Conservation (phyloP, 2,113 vertebrate genomes). For the Tautogolabrus adspersus region DNA sequence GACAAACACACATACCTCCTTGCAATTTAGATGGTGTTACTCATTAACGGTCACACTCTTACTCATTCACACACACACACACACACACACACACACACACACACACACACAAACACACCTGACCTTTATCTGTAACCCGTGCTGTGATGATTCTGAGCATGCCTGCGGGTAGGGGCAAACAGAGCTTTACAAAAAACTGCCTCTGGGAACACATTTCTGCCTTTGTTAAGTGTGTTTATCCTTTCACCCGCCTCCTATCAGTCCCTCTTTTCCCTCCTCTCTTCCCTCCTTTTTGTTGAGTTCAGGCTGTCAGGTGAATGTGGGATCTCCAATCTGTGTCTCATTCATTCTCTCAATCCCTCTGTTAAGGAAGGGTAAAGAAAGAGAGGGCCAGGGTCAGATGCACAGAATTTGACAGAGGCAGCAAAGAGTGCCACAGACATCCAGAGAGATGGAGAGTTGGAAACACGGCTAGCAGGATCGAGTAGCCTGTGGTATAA, state of each 20-base stretch:
- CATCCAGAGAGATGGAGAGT: conserved; percentile 26
- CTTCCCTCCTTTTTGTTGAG: conserved; percentile 32
- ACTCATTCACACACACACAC: conserved; percentile 58
- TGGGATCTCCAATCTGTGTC: conserved; percentile 31
- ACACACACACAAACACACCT: conserved; percentile 48
- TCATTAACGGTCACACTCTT: conserved; percentile 58
- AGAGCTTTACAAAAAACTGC: conserved; percentile 71
- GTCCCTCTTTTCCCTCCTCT: conserved; percentile 20
- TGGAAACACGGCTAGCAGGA: conserved; percentile 29
- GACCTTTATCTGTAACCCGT: conserved; percentile 79
- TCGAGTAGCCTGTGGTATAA: conserved; percentile 51
- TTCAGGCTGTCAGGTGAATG: conserved; percentile 61
- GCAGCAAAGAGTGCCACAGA: conserved; percentile 6
- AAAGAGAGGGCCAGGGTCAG: conserved; percentile 12
- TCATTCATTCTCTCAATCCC: background rate
- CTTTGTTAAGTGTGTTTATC: conserved; percentile 77
- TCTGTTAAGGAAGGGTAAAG: conserved; percentile 4
- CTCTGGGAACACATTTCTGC: conserved; percentile 70
- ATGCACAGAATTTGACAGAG: conserved; percentile 42
- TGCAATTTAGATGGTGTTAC: conserved; percentile 53
- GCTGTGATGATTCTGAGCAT: conserved; percentile 54
- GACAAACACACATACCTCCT: conserved; percentile 40
- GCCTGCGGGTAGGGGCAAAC: conserved; percentile 71
- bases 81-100: background rate
- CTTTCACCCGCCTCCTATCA: conserved; percentile 37